Conservation (phyloP, 2,888 invertebrate species). For the Drosophila multiciliata region DNA sequence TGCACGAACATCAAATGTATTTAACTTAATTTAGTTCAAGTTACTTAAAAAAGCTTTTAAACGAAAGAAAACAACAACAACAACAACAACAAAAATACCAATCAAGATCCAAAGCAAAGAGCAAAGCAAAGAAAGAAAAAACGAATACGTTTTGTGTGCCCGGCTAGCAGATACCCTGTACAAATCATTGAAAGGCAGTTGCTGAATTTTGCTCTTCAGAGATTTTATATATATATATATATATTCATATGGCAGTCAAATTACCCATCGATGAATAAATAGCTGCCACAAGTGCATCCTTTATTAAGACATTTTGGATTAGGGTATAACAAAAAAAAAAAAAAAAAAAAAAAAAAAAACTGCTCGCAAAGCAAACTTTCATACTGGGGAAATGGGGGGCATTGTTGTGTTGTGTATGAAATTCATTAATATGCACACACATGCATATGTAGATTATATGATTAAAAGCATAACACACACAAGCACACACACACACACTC, state of each 20-base stretch:
- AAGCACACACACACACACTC: constrained; percentile 20
- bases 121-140: constrained; percentile 2
- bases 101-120: constrained; percentile 7
- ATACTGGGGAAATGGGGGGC: background rate
- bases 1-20: constrained; percentile 42
- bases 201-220: background rate
- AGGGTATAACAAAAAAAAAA: background rate
- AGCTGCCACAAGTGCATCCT: background rate
- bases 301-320: background rate
- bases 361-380: constrained; percentile 9
- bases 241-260: background rate
- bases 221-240: background rate
- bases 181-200: background rate
- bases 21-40: constrained; percentile 77
- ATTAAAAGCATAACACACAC: constrained; percentile 58
- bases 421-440: constrained; percentile 72
- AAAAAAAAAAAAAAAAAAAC: background rate
- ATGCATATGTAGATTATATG: constrained; percentile 70
- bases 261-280: background rate
- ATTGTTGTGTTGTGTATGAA: constrained; percentile 17
- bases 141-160: background rate
- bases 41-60: constrained; percentile 80
- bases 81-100: constrained; percentile 3
- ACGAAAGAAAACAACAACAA: constrained; percentile 45
- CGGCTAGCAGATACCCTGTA: background rate